Evolutionary conservation across 1,140 invertebrate species (phyloP), one percentile per base, ranked within the genome.

Genomic region (Pseudomyrmex gracilis): DNA sequence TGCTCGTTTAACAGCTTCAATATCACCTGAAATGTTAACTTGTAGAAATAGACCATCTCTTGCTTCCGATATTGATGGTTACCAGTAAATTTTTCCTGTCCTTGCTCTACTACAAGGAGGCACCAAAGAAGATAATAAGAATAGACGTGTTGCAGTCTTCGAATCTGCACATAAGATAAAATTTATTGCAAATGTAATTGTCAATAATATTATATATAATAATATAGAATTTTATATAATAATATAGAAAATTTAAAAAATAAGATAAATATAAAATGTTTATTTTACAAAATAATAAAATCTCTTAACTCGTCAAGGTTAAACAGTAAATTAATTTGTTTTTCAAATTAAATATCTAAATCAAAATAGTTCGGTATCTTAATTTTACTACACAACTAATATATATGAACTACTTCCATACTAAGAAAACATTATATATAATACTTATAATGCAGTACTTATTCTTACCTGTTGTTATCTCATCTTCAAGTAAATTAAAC

Each of bases 401-500:
- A 34, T 34, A 34, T 34, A 34, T 34, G 34, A 34, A 5, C 34
- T 34, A 34, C 34, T 7, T 24, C 1, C 24, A 3, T 24, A 24
- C 24, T 24, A 24, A 24, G 2, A 24, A 24, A 24, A 24, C 24
- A 24, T 24, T 24, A 24, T 2, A 55, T 55, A 5, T 3, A 55
- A n/a, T 15, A 55, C 4, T 15, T 4, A 58, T 58, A 58, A 20
- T 20, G 2, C 2, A 17, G 20, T 17, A 57, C 8, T 57, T 9
- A n/a, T 0, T 17, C 7, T 68, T 24, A 68, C 66, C 47, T 68
- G 68, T 43, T 57, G 68, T 71, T 57, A 71, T 13, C 7, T 71
- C 0, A 20, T 57, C 51, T 43, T 20, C 53, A 13, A 71, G 12
- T 1, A 71, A 71, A 7, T 57, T 8, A 57, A 43, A 55, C 8